Evolutionary conservation across 2,888 invertebrate genomes (phyloP).

Genomic region (Phytoseiulus persimilis): DNA sequence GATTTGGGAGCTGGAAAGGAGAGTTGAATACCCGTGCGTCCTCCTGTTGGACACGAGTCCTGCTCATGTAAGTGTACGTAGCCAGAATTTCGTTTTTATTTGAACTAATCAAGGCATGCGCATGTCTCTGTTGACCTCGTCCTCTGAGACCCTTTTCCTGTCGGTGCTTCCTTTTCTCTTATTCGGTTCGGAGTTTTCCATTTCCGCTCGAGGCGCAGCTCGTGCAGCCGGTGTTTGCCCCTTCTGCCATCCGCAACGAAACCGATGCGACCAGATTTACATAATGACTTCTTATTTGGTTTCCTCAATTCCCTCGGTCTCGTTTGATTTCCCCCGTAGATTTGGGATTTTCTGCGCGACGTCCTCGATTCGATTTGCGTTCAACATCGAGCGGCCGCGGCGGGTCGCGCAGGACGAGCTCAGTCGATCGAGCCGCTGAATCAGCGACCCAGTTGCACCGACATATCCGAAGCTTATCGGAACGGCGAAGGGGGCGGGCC

Average conservation of each 20-base stretch:
- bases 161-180: neutral
- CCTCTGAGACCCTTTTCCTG: neutral
- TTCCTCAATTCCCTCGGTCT: neutral
- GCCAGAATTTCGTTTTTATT: neutral
- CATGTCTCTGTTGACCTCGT: neutral
- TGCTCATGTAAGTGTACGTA: slow-evolving; percentile 38
- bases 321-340: neutral
- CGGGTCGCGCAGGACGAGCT: neutral
- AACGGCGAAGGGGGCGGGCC: too few relatives aligned
- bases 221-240: neutral
- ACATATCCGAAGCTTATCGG: too few relatives aligned
- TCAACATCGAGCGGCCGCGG: neutral
- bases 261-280: neutral
- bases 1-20: slow-evolving; percentile 32
- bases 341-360: neutral
- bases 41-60: slow-evolving; percentile 33
- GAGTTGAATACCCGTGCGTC: slow-evolving; percentile 34
- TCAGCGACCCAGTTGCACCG: too few relatives aligned
- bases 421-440: too few relatives aligned
- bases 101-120: neutral
- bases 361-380: neutral
- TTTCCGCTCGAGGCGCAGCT: neutral
- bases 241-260: neutral
- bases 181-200: too few relatives aligned
- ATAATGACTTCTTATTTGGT: neutral